Evolutionary conservation across 2,888 invertebrate genomes (phyloP).

Genomic region (Desoria tigrina): DNA sequence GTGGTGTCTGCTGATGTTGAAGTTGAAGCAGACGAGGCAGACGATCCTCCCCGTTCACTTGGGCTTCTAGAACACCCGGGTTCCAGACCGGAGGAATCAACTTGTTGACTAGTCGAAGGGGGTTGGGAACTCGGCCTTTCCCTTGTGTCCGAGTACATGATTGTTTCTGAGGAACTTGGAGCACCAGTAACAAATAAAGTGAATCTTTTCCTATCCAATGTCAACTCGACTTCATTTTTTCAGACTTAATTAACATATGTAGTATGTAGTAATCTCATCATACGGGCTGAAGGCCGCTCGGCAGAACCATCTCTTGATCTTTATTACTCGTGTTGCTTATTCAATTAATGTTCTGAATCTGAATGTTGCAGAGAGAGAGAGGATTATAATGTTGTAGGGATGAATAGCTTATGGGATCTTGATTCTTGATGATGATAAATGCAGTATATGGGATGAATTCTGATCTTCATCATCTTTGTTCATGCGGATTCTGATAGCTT

Average conservation of each 20-base stretch:
- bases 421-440: not conserved
- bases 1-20: slow-evolving; percentile 2
- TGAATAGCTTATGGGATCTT: not conserved
- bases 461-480: slow-evolving; percentile 1
- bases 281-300: not conserved
- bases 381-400: not conserved
- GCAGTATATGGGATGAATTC: not conserved
- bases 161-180: not conserved
- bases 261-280: not conserved
- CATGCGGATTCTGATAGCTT: not conserved
- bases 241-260: slow-evolving; percentile 6
- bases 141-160: not conserved
- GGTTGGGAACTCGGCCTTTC: not conserved
- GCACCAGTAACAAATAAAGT: not conserved
- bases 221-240: slow-evolving; percentile 8
- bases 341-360: not conserved
- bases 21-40: slow-evolving; percentile 8
- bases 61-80: slow-evolving; percentile 8
- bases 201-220: not conserved
- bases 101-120: not conserved
- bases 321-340: not conserved
- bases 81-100: not conserved
- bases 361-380: not conserved
- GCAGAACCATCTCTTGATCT: slow-evolving; percentile 1
- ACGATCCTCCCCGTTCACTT: not conserved